phyloP scores from a whole-genome alignment of 2,797 vertebrate genomes.

The Triplophysa bombifrons region DNA sequence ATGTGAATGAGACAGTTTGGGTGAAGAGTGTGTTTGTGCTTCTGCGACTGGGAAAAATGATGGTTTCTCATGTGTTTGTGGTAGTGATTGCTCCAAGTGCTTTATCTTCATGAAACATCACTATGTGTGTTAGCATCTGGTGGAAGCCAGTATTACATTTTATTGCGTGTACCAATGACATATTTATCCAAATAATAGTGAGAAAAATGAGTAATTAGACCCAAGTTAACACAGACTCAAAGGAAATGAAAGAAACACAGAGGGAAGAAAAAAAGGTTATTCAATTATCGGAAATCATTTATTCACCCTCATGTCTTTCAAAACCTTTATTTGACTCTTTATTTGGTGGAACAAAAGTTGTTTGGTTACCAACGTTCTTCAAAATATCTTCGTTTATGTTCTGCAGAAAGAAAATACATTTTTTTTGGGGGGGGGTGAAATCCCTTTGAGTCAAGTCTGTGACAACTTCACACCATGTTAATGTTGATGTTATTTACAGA shows the following conservation, averaged over 20 bases:
- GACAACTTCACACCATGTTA: neutral
- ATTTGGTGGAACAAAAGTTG: too few species aligned
- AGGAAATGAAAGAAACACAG: neutral
- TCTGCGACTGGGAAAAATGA: neutral
- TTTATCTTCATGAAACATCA: neutral
- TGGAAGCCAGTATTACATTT: neutral
- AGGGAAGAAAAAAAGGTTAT: constrained; percentile 5
- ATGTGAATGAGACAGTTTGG: too few species aligned
- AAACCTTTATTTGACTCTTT: too few species aligned
- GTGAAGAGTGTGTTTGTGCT: neutral
- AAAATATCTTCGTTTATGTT: too few species aligned
- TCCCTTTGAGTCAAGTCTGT: too few species aligned
- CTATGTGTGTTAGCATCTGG: neutral
- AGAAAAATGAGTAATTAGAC: constrained; percentile 11
- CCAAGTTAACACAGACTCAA: neutral
- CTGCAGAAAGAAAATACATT: too few species aligned
- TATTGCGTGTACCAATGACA: neutral
- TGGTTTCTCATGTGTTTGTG: neutral
- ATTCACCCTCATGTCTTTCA: too few species aligned
- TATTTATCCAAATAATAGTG: constrained; percentile 4
- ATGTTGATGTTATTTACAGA: neutral
- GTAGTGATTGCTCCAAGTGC: neutral
- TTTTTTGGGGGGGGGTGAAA: too few species aligned
- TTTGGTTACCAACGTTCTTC: too few species aligned
- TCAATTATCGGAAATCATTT: neutral